phyloP scores from a whole-genome alignment of 2,888 invertebrate genomes.

The Zonitis immaculata region DNA sequence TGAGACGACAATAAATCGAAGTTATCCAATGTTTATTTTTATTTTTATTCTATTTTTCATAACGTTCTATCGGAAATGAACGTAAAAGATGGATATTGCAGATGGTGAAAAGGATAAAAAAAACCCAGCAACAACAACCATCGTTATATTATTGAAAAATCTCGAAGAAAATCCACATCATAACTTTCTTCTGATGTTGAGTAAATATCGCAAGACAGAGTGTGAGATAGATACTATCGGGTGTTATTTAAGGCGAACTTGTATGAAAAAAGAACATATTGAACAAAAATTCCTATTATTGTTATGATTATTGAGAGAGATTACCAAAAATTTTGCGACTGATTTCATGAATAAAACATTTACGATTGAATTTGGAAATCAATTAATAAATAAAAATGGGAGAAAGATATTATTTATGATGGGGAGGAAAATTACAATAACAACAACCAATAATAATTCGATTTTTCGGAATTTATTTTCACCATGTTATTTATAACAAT shows the following conservation, averaged over 20 bases:
- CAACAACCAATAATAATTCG: background rate
- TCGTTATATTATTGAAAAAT: conserved; percentile 12
- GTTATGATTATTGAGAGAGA: too few relatives aligned
- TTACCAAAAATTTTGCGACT: too few relatives aligned
- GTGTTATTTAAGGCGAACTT: conserved; percentile 21
- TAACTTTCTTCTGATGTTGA: conserved; percentile 26
- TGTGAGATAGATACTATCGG: conserved; percentile 20
- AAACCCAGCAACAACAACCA: background rate
- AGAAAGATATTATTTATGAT: background rate
- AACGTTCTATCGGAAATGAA: too few relatives aligned
- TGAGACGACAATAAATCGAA: background rate
- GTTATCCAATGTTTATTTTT: background rate
- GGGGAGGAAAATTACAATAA: background rate
- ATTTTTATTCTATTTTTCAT: background rate
- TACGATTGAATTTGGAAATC: background rate
- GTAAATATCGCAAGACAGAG: too few relatives aligned
- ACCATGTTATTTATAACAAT: background rate
- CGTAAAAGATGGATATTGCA: background rate
- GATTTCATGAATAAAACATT: background rate
- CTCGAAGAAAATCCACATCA: conserved; percentile 24
- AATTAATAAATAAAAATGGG: background rate
- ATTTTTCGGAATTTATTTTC: conserved; percentile 1
- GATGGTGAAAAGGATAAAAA: background rate
- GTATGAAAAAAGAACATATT: conserved; percentile 27
- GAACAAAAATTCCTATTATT: too few relatives aligned